phyloP scores from a whole-genome alignment of 2,113 vertebrate genomes.

The Barbus barbus region DNA sequence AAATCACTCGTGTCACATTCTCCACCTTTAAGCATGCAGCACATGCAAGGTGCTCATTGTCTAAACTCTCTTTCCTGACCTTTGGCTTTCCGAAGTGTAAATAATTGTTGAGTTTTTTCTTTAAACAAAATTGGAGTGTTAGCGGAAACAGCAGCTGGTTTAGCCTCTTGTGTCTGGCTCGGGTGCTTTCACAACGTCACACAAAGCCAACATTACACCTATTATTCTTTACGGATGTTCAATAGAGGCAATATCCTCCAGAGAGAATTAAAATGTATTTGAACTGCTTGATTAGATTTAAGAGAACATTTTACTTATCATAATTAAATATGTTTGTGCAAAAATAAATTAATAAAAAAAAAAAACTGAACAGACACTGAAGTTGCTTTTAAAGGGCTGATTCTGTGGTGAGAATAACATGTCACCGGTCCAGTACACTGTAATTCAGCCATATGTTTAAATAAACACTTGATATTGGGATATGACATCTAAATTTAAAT shows the following conservation, averaged over 20 bases:
- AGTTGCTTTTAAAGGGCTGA: background rate
- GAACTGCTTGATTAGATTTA: background rate
- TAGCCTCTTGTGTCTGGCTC: conserved; percentile 35
- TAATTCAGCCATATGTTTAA: background rate
- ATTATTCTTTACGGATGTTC: background rate
- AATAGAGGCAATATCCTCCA: background rate
- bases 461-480: background rate
- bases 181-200: conserved; percentile 45
- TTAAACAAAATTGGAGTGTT: conserved; percentile 53
- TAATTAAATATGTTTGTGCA: background rate
- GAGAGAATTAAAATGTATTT: background rate
- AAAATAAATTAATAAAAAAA: background rate
- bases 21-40: conserved; percentile 57
- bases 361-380: background rate
- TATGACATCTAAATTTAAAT: background rate
- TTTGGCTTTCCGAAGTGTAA: conserved; percentile 57
- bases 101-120: conserved; percentile 64
- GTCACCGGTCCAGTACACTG: no score
- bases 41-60: conserved; percentile 66
- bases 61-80: conserved; percentile 54
- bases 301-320: background rate
- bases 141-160: conserved; percentile 55
- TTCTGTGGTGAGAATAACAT: background rate
- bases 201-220: conserved; percentile 33
- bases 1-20: conserved; percentile 67